Evolutionary conservation across 2,113 vertebrate genomes (phyloP).

Genomic region (human (Homo sapiens)): GRCh38 chr12:32752001-32752500

Average conservation of each 20-base stretch:
- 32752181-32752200: not conserved
- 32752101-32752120: not conserved
- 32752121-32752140: not conserved
- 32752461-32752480: too few relatives aligned
- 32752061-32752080: not conserved
- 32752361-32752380: not conserved
- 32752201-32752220: constrained; percentile 1
- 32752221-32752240: not conserved
- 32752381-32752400: not conserved
- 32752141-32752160: not conserved
- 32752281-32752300: not conserved
- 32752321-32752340: too few relatives aligned
- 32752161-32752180: not conserved
- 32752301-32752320: not conserved
- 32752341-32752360: not conserved
- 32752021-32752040: not conserved
- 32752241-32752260: not conserved
- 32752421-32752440: not conserved
- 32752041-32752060: not conserved
- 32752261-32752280: not conserved
- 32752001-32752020: not conserved
- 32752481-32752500: too few relatives aligned
- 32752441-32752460: not conserved
- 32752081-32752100: not conserved
- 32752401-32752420: not conserved